Evolutionary conservation across 2,797 vertebrate species (phyloP), one percentile per base, ranked within the genome.

Genomic region (Coregonus ussuriensis): DNA sequence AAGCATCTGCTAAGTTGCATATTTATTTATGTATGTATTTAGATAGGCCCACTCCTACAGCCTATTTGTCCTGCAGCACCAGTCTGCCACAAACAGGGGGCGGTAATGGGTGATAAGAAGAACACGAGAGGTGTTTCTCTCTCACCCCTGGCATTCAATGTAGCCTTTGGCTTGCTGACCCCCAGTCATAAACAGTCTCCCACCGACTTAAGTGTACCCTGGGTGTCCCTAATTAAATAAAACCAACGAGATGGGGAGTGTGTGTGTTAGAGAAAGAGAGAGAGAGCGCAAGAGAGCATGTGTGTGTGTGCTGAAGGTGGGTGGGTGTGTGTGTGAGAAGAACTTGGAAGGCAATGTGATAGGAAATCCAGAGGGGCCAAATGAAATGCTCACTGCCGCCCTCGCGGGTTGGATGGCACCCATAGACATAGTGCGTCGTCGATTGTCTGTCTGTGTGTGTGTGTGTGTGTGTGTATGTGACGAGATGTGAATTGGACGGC

Each of bases 201-300:
- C 67, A 15, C 66, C 74, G 78, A 78, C 84, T 85, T 84, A 80
- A 78, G 78, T 77, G 81, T 79, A 66, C 81, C 0, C 6, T 54
- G 59, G 72, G 71, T 77, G 77, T 76, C 65, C n/a, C 62, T 77
- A 86, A 88, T 71, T 76, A 78, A 83, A 71, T 75, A 71, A 87
- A 66, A 81, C 53, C 66, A 83, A 83, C 72, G 41, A 77, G 37
- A 71, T 15, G 47, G 21, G 33, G 70, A 16, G 70, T 37, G 70
- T 21, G 15, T 53, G 56, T 41, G 52, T 25, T 4, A 2, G 33
- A 21, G 16, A 52, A 7, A 0, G 41, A 47, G 41, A 41, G 37
- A 7, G 21, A 41, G 16, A 74, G 25, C 79, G 81, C 52, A 72
- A 31, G 74, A 82, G 37, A 51, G 66, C 9, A 7, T 52, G 54